These are phyloP conservation scores for Macquaria australasica DNA, from an alignment of 2,113 vertebrate genomes.

Conservation along the genomic window DNA sequence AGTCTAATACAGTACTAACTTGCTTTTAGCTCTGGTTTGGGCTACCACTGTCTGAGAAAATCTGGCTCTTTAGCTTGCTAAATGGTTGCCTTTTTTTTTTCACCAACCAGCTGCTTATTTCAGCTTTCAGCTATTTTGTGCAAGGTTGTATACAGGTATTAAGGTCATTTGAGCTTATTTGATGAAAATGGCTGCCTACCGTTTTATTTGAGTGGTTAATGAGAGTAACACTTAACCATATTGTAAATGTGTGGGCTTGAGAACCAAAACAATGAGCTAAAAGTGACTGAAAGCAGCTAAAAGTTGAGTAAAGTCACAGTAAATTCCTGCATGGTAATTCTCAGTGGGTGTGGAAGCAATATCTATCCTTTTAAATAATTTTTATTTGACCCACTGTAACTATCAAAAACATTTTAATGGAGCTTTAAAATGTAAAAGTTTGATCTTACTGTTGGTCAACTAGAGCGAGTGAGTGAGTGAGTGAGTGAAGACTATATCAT, in stretches of 20 bases:
- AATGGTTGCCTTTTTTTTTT: too few species aligned
- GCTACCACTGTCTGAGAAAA: too few species aligned
- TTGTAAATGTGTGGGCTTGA: neutral
- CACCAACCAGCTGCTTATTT: neutral
- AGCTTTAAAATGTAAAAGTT: neutral
- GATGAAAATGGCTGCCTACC: neutral
- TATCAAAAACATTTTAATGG: neutral
- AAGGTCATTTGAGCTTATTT: neutral
- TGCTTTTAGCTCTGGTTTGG: too few species aligned
- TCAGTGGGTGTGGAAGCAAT: neutral
- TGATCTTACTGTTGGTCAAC: neutral
- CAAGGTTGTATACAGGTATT: too few species aligned
- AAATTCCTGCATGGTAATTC: neutral
- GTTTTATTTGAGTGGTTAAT: neutral
- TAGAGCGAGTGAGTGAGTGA: neutral
- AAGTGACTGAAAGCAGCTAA: neutral
- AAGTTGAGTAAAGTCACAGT: neutral
- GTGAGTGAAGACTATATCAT: conserved; percentile 17
- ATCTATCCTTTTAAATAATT: neutral
- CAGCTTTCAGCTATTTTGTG: neutral
- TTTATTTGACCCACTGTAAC: neutral
- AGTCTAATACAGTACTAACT: too few species aligned
- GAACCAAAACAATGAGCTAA: neutral
- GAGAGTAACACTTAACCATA: neutral
- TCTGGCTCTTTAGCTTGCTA: too few species aligned